Conservation (phyloP, 2,797 vertebrate genomes). For the Gambelia wislizenii region DNA sequence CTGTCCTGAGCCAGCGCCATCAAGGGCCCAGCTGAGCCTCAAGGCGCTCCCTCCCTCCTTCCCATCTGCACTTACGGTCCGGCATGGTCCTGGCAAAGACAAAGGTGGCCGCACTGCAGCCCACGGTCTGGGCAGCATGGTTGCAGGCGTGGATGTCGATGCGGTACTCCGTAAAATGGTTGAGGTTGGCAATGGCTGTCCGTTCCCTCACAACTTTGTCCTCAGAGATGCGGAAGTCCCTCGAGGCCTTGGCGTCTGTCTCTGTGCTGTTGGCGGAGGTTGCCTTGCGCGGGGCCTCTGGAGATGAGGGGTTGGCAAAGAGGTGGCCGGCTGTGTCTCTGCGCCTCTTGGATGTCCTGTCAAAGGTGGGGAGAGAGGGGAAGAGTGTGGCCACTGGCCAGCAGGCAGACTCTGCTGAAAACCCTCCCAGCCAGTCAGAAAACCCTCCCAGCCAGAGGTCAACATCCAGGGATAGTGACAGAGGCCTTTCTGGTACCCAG, state of each 20-base stretch:
- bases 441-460: too few species aligned
- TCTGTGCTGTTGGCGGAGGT: fast-evolving
- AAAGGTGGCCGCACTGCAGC: conserved; percentile 83
- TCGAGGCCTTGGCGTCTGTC: fast-evolving
- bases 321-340: conserved; percentile 37
- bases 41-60: neutral
- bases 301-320: neutral
- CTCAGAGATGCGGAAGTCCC: conserved; percentile 78
- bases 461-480: too few species aligned
- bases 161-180: conserved; percentile 84
- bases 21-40: too few species aligned
- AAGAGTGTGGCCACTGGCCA: neutral
- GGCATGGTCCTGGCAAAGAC: conserved; percentile 85
- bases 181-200: conserved; percentile 74
- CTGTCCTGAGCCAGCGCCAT: too few species aligned
- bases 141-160: conserved; percentile 87
- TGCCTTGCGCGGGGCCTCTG: fast-evolving
- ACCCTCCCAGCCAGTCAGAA: neutral
- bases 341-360: conserved; percentile 58
- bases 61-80: conserved; percentile 69
- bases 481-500: too few species aligned
- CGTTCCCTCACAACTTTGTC: conserved; percentile 83
- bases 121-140: conserved; percentile 81
- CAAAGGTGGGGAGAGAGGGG: neutral
- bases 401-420: too few species aligned